Evolutionary conservation across 2,888 invertebrate species (phyloP).

Genomic region (Bombylius major): DNA sequence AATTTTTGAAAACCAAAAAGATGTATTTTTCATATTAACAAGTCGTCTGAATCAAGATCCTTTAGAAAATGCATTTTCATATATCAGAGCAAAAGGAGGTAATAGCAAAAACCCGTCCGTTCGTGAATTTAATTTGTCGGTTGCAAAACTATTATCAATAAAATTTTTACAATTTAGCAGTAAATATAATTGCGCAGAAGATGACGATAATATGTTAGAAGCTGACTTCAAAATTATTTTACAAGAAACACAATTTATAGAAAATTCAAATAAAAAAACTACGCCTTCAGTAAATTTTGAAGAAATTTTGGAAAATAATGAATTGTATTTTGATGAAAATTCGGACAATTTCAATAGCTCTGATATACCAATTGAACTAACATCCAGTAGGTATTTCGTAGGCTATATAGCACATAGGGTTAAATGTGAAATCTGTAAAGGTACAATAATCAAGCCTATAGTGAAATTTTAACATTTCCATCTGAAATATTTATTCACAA

Average conservation of each 20-base stretch:
- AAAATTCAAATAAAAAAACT: no score
- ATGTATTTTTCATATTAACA: background rate
- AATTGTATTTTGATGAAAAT: background rate
- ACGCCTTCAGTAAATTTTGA: no score
- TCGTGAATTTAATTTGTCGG: background rate
- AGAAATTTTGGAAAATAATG: background rate
- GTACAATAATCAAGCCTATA: background rate
- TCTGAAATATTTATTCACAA: slow-evolving; percentile 3
- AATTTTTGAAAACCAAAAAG: no score
- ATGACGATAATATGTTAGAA: slow-evolving; percentile 1
- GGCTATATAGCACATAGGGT: slow-evolving; percentile 2
- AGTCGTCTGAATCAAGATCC: background rate
- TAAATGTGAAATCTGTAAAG: background rate
- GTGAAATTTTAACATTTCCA: slow-evolving; percentile 2
- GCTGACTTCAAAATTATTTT: slow-evolving; percentile 2
- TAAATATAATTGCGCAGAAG: slow-evolving; percentile 1
- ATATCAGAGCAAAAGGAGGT: background rate
- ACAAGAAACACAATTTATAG: background rate
- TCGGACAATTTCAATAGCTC: background rate
- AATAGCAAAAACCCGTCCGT: background rate
- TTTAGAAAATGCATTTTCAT: background rate
- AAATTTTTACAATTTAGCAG: slow-evolving; percentile 2
- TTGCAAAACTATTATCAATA: slow-evolving; percentile 1
- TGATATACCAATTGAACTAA: background rate
- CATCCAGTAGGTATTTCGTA: slow-evolving; percentile 2